Evolutionary conservation across 2,888 invertebrate genomes (phyloP), one percentile per base, ranked within the genome.

Genomic region (Exephanes ischioxanthus): DNA sequence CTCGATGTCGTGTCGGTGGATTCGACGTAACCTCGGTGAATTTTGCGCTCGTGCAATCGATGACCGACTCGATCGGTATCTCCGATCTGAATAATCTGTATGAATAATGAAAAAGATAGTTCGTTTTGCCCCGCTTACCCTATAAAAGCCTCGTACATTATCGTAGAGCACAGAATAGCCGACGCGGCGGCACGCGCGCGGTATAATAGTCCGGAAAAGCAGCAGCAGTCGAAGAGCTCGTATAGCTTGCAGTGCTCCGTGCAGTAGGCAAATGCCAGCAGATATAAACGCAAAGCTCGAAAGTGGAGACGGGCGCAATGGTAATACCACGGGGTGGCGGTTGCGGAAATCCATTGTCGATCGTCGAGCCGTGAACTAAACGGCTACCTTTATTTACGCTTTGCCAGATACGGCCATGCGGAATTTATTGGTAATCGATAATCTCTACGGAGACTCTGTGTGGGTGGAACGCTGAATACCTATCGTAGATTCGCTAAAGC

Each of bases 381-480:
- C 90, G 89, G 89, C 88, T 92, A 90, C 90, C 90, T 58, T 58
- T 58, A 58, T 91, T 90, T 90, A 90, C 90, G 90, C 91, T 92
- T 89, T 86, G 87, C 80, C 87, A 87, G 88, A 75, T 87, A 88
- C 87, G 82, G 88, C 85, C 86, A 88, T 87, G 89, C 82, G 90
- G 88, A 91, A 92, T 92, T 92, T 92, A 92, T 91, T 88, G 90
- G 90, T 87, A 90, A 92, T 92, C 91, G 90, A 91, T 91, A 88
- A 81, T 86, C 55, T 55, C 58, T 22, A 26, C 9, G 26, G 11
- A 11, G 58, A 14, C 53, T 19, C 53, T 7, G 53, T 16, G 53
- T 19, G 80, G 61, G 37, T 58, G 61, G 19, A 26, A 67, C 53
- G 9, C 51, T 19, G 48, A 26, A 22, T 77, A 53, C 45, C 19